These are phyloP conservation scores for Chalcis sispes DNA, from an alignment of 2,888 invertebrate species.

Conservation along the genomic window DNA sequence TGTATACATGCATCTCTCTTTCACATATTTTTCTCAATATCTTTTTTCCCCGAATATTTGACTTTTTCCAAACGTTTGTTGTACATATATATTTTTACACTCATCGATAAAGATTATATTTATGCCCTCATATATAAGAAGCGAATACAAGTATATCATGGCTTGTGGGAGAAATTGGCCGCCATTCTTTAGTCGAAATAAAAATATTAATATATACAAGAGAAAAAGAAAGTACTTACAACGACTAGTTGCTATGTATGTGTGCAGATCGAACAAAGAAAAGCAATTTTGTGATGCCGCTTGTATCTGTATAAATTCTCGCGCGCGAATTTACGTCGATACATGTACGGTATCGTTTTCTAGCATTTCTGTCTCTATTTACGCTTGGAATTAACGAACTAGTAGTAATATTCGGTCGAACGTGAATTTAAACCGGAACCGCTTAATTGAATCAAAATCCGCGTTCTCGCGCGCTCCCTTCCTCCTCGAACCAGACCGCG, in stretches of 20 bases:
- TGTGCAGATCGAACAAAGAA: constrained; percentile 51
- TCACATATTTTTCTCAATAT: too few species aligned
- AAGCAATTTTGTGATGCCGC: constrained; percentile 40
- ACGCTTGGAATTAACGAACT: constrained; percentile 45
- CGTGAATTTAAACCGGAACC: constrained; percentile 41
- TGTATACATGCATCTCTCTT: too few species aligned
- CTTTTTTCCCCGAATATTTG: too few species aligned
- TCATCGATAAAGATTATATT: too few species aligned
- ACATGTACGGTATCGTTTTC: constrained; percentile 3
- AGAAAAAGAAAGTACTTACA: constrained; percentile 1
- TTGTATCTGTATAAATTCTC: neutral
- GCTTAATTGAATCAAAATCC: constrained; percentile 55
- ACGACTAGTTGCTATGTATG: constrained; percentile 6
- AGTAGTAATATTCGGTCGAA: constrained; percentile 50
- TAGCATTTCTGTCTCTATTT: constrained; percentile 42
- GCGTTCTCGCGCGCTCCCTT: constrained; percentile 12
- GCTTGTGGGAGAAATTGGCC: constrained; percentile 14
- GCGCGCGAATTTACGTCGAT: neutral
- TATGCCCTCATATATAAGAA: too few species aligned
- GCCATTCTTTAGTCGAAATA: neutral
- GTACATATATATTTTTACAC: too few species aligned
- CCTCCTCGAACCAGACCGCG: neutral
- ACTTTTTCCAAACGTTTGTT: too few species aligned
- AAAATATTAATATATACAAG: constrained; percentile 18
- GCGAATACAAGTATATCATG: neutral